Conservation (phyloP, 2,888 invertebrate species). For the Drosophila kokeensis region DNA sequence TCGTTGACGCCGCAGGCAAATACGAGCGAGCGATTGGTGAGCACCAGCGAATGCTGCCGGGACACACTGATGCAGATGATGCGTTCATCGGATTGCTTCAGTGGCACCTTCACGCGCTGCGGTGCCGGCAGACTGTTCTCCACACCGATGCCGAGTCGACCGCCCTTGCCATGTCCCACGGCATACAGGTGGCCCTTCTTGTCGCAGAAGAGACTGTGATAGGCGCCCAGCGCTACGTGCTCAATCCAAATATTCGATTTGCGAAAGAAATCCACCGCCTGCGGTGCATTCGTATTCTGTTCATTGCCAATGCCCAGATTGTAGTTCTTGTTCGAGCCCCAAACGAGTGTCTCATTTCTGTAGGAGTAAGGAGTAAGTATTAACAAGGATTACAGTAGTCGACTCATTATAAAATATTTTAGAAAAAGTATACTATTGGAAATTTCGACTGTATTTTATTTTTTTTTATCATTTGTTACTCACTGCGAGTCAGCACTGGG, state of each 20-base stretch:
- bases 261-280: conserved; percentile 89
- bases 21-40: conserved; percentile 82
- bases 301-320: conserved; percentile 91
- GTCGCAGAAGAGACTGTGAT: conserved; percentile 84
- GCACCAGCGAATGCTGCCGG: conserved; percentile 83
- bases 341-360: conserved; percentile 89
- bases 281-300: conserved; percentile 88
- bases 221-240: conserved; percentile 86
- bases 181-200: conserved; percentile 87
- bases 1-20: conserved; percentile 89
- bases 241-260: conserved; percentile 87
- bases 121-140: conserved; percentile 86
- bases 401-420: background rate
- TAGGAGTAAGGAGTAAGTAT: background rate
- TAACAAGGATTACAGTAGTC: background rate
- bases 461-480: conserved; percentile 18
- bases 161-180: conserved; percentile 93
- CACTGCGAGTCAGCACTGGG: conserved; percentile 56
- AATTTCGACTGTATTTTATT: background rate
- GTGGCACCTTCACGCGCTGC: conserved; percentile 78
- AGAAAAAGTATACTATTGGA: background rate
- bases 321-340: conserved; percentile 94
- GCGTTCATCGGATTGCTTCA: conserved; percentile 75
- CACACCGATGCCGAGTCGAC: conserved; percentile 88
- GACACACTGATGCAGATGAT: conserved; percentile 83